Conservation (phyloP, 2,113 vertebrate genomes). For the Hiodon alosoides region DNA sequence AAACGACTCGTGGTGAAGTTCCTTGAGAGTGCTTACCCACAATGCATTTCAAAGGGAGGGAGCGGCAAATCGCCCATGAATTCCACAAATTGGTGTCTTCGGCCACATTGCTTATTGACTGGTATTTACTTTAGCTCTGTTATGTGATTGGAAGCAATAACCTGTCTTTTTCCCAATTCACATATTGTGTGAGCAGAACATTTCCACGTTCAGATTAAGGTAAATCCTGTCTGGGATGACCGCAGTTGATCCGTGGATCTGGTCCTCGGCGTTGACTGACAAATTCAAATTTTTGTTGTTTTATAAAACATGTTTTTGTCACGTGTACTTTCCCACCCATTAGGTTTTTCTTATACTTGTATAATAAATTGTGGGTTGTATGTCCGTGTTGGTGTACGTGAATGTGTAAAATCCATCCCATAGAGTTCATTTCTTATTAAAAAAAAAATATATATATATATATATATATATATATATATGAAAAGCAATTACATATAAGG, state of each 20-base stretch:
- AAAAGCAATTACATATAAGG: too few species aligned
- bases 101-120: slow-evolving; percentile 3
- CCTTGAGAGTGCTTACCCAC: neutral
- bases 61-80: neutral
- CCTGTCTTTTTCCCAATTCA: slow-evolving; percentile 58
- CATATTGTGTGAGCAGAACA: slow-evolving; percentile 48
- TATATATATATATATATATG: too few species aligned
- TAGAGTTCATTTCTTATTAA: too few species aligned
- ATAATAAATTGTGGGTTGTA: slow-evolving; percentile 69
- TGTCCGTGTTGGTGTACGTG: slow-evolving; percentile 30
- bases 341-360: slow-evolving; percentile 73
- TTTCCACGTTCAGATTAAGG: slow-evolving; percentile 42
- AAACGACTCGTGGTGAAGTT: too few species aligned
- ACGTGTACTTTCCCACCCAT: slow-evolving; percentile 72
- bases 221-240: slow-evolving; percentile 49
- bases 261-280: too few species aligned
- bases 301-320: slow-evolving; percentile 49
- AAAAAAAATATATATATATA: too few species aligned
- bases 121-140: slow-evolving; percentile 27
- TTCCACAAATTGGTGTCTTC: neutral
- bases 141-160: slow-evolving; percentile 13
- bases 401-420: too few species aligned
- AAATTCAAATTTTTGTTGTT: slow-evolving; percentile 32
- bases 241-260: slow-evolving; percentile 43
- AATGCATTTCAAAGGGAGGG: neutral